These are phyloP conservation scores for Siphlonurus alternatus DNA, from an alignment of 2,888 invertebrate genomes.

Conservation along the genomic window DNA sequence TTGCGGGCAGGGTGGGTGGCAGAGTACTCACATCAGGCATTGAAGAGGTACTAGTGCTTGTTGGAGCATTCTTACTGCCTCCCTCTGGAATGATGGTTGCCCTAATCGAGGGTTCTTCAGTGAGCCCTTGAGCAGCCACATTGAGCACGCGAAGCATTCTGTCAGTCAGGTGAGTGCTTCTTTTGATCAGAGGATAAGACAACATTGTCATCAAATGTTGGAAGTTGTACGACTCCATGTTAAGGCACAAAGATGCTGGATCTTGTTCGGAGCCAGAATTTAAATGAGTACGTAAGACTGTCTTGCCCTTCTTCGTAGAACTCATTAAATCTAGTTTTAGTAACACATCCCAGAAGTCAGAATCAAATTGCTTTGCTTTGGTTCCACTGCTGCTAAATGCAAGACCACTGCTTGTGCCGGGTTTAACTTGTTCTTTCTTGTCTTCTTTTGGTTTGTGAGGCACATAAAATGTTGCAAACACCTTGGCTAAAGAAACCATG, in stretches of 20 bases:
- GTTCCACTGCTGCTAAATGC: background rate
- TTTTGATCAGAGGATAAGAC: conserved; percentile 53
- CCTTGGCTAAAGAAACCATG: background rate
- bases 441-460: conserved; percentile 10
- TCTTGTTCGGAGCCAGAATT: conserved; percentile 8
- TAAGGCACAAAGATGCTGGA: conserved; percentile 3
- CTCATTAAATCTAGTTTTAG: conserved; percentile 49
- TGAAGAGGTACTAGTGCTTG: too few species aligned
- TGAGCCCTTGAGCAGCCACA: background rate
- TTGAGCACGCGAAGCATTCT: conserved; percentile 54
- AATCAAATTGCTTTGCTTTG: conserved; percentile 5
- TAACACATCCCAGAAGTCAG: conserved; percentile 57
- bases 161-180: conserved; percentile 59
- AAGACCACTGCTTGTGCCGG: background rate
- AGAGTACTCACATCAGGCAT: background rate
- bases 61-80: background rate
- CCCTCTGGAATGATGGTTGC: background rate
- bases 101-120: background rate
- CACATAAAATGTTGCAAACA: background rate
- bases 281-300: conserved; percentile 19
- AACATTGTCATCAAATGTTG: conserved; percentile 61
- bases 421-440: conserved; percentile 18
- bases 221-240: conserved; percentile 44
- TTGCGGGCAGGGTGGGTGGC: too few species aligned
- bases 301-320: conserved; percentile 40